These are phyloP conservation scores for Rhodeus uyekii DNA, from an alignment of 2,797 vertebrate species.

Conservation along the genomic window DNA sequence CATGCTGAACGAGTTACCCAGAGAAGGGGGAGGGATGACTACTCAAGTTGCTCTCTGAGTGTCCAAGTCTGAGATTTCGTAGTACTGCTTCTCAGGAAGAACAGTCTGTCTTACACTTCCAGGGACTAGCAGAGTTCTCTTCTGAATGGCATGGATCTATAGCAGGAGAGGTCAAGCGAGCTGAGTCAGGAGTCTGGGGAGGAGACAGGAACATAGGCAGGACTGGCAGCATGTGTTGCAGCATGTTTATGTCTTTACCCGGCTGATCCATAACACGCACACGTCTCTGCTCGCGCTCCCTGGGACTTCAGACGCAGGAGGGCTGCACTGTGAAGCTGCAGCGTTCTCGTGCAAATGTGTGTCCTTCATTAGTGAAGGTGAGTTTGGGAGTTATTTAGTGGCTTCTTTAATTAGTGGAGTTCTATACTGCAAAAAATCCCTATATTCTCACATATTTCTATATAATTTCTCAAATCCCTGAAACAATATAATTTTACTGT, in stretches of 20 bases:
- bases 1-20: constrained; percentile 58
- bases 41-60: constrained; percentile 59
- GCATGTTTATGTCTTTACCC: constrained; percentile 65
- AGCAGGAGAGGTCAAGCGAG: constrained; percentile 65
- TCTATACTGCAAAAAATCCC: not conserved
- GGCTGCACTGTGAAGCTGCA: not conserved
- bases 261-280: constrained; percentile 64
- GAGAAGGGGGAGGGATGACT: constrained; percentile 54
- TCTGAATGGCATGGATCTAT: constrained; percentile 68
- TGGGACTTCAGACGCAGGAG: constrained; percentile 5
- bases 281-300: constrained; percentile 54
- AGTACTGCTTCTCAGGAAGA: constrained; percentile 49
- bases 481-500: not conserved
- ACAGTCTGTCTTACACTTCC: constrained; percentile 43
- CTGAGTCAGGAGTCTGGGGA: constrained; percentile 67
- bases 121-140: constrained; percentile 4
- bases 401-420: not conserved
- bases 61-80: constrained; percentile 51
- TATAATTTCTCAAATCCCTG: not conserved
- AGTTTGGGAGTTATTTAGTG: constrained; percentile 36
- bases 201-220: constrained; percentile 38
- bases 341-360: constrained; percentile 17
- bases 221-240: constrained; percentile 78
- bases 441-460: not conserved
- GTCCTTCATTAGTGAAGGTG: constrained; percentile 43